A percentile compares a stretch with the other conserved stretches of the same genome.
Evolutionary conservation across 2,113 vertebrate species (phyloP).

Genomic region (Calonectris borealis): DNA sequence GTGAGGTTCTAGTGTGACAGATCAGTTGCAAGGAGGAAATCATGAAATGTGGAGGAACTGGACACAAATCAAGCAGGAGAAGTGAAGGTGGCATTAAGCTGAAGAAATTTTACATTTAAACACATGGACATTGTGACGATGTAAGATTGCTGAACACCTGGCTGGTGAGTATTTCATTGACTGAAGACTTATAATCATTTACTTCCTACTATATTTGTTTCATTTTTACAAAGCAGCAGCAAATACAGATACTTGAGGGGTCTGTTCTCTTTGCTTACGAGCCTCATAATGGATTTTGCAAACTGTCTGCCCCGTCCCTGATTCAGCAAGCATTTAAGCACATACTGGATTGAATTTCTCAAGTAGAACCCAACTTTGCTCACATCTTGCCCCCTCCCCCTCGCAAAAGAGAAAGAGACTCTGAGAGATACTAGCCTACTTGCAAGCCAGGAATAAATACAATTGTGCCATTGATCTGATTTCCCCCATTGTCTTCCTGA

Average conservation of each 20-base stretch:
- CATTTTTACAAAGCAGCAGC: neutral
- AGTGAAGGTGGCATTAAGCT: neutral
- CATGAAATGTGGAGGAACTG: neutral
- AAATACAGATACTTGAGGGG: neutral
- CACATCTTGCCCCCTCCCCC: neutral
- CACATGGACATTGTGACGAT: neutral
- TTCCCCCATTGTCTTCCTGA: neutral
- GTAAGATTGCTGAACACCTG: neutral
- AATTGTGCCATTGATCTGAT: neutral
- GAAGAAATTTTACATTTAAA: neutral
- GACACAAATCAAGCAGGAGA: neutral
- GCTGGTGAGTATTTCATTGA: neutral
- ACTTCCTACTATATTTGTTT: neutral
- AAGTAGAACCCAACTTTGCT: neutral
- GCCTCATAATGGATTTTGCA: neutral
- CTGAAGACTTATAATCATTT: neutral
- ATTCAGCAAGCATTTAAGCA: neutral
- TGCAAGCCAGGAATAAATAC: neutral
- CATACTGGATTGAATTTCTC: neutral
- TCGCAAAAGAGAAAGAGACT: fast-evolving
- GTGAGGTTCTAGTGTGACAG: neutral
- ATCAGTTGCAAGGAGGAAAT: neutral
- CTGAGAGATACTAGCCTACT: neutral
- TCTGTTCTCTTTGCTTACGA: neutral
- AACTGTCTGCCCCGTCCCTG: neutral